These are phyloP conservation scores for Tursiops truncatus DNA, from an alignment of 2,113 vertebrate species.

Conservation along the genomic window DNA sequence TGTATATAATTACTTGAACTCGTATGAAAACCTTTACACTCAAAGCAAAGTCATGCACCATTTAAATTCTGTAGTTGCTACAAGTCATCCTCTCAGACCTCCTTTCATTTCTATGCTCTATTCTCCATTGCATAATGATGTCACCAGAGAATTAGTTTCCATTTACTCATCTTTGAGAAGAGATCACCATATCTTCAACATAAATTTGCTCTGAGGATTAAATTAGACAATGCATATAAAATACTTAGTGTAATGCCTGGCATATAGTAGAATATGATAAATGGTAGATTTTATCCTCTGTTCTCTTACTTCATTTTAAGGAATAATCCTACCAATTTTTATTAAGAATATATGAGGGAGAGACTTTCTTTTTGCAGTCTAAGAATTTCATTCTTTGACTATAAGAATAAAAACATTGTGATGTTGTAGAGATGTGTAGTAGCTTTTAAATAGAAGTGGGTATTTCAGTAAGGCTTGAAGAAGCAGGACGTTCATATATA, in stretches of 20 bases:
- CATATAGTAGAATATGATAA: neutral
- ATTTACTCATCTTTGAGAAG: neutral
- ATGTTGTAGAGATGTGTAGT: neutral
- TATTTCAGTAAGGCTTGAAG: neutral
- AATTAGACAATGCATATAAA: neutral
- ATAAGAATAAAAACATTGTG: neutral
- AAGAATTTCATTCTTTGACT: neutral
- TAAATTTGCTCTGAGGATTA: neutral
- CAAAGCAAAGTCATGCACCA: neutral
- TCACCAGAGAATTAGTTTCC: neutral
- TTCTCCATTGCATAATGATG: neutral
- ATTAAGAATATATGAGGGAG: neutral
- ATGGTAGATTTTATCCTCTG: neutral
- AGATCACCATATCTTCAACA: neutral
- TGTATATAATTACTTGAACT: neutral
- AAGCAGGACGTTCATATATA: neutral
- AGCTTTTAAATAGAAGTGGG: neutral
- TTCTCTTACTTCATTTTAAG: constrained; percentile 3
- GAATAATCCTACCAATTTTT: neutral
- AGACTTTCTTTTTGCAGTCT: neutral
- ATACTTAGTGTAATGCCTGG: neutral
- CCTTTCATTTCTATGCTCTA: neutral
- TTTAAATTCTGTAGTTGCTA: neutral
- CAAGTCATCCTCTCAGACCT: neutral
- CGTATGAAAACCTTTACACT: neutral